A percentile compares a stretch with the other conserved stretches of the same genome.
phyloP scores from a whole-genome alignment of 1,140 invertebrate species.

The Sitobion miscanthi region DNA sequence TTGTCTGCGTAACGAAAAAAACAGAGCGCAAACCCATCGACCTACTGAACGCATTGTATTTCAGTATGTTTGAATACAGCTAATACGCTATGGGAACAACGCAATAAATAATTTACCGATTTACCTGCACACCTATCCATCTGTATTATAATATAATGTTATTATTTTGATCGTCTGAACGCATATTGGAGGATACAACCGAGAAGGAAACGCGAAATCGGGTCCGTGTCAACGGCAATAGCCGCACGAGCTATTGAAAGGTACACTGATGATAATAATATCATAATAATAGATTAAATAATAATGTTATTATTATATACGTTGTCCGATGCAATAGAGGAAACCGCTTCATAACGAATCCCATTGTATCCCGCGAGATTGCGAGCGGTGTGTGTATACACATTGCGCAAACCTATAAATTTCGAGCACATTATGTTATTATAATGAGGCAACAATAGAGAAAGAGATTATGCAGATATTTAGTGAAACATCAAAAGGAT shows the following conservation, averaged over 20 bases:
- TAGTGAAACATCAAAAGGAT: not conserved
- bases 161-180: no score
- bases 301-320: no score
- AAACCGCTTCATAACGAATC: not conserved
- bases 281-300: no score
- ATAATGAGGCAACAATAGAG: constrained; percentile 3
- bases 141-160: no score
- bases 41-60: not conserved
- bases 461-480: constrained; percentile 8
- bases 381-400: not conserved
- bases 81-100: not conserved
- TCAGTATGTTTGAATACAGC: no score
- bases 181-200: no score
- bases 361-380: not conserved
- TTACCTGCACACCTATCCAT: no score
- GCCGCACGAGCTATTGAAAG: no score
- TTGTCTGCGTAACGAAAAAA: not conserved
- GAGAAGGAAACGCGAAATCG: no score
- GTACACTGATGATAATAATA: no score
- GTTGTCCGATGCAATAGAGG: no score
- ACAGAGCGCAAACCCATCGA: not conserved
- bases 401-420: not conserved
- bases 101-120: not conserved
- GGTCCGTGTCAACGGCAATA: no score
- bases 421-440: not conserved